Base-by-base conservation (phyloP, 2,113 vertebrate genomes). In the Scalopus aquaticus region DNA sequence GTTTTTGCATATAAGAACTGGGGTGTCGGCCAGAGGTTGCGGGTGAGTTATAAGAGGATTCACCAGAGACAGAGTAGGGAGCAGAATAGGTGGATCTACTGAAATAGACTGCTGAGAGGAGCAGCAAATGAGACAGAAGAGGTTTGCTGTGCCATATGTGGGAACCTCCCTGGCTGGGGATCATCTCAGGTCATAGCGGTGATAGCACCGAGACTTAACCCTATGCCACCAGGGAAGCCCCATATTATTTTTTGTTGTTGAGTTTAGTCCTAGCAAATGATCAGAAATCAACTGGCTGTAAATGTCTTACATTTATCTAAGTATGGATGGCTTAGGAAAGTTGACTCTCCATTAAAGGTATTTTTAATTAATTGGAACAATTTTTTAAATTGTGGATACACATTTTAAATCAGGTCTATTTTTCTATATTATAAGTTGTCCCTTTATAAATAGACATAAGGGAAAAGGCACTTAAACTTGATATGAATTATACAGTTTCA, bases 391-490 rank as follows among this genome's bases (percentile, higher is more conserved):
- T 32, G 32, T 26, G 80, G 46, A 9, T 51, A 15, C 83, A 92
- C 76, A 62, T 80, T 62, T 62, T 65, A 95, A 92, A 10, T 88
- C 11, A 73, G 62, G 9, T 93, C 15, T 94, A 78, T 95, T 85
- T 93, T 96, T 62, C 85, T 92, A 32, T 82, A 49, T 98, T 95
- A 89, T 96, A 96, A 94, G 97, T 97, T 98, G 93, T 93, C 97
- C 97, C 97, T 98, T 97, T 98, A 97, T 98, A 97, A 98, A 94
- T 97, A 97, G 96, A 98, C 96, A 82, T 89, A 90, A 98, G 94
- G 95, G 96, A 97, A 96, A 97, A 95, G 89, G 96, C 94, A 51
- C 49, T 51, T 51, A 51, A 51, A 96, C 95, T 96, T 97, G 96
- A 97, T 98, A 96, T 95, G 92, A 98, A 93, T 97, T 95, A 96